Conservation (phyloP, 1,140 invertebrate genomes). For the Drosophila trapezifrons region DNA sequence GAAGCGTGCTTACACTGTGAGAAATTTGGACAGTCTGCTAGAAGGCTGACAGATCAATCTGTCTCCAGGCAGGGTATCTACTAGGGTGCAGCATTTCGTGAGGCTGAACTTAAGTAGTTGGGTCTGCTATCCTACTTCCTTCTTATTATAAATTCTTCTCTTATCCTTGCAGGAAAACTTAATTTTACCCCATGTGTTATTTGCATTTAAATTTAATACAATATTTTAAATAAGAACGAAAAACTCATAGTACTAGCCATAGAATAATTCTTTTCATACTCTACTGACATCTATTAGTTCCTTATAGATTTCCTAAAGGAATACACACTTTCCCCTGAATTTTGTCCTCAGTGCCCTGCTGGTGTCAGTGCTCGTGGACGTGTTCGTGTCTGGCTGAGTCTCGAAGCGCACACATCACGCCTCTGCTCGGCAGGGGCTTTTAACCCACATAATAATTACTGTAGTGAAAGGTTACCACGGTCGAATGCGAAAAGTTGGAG, state of each 20-base stretch:
- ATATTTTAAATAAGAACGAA: not conserved
- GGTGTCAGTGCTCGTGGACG: conserved; percentile 29
- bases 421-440: conserved; percentile 50
- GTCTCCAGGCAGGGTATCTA: no score
- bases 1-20: conserved; percentile 2
- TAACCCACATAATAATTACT: conserved; percentile 80
- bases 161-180: no score
- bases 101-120: not conserved
- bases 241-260: not conserved
- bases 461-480: conserved; percentile 52
- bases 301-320: not conserved
- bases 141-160: no score
- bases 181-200: no score
- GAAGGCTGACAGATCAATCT: no score
- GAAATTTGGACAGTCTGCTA: not conserved
- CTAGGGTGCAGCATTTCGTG: not conserved
- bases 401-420: conserved; percentile 59
- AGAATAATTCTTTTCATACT: no score
- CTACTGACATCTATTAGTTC: no score
- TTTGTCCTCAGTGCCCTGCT: conserved; percentile 12
- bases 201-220: no score
- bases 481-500: conserved; percentile 68
- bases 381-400: conserved; percentile 37
- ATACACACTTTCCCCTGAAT: not conserved
- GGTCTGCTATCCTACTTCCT: no score